A percentile compares a stretch with the other conserved stretches of the same genome.
Conservation (phyloP, 2,113 vertebrate species). For the Brachypodius melanocephalos region DNA sequence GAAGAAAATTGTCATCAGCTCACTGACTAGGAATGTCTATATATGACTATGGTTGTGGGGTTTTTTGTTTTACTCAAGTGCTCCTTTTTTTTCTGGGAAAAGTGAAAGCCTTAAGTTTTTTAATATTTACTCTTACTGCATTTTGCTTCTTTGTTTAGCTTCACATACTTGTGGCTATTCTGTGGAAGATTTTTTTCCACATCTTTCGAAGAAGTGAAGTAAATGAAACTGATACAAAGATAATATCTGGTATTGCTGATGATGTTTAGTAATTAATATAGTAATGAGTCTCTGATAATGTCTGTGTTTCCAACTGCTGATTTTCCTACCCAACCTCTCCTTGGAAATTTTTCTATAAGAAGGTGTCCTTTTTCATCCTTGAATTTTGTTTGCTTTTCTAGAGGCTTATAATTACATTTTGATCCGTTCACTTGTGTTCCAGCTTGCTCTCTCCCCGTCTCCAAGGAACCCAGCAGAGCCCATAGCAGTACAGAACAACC, state of each 20-base stretch:
- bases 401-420: not conserved
- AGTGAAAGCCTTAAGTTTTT: not conserved
- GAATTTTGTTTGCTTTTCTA: not conserved
- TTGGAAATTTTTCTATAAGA: not conserved
- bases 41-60: not conserved
- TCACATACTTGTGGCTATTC: not conserved
- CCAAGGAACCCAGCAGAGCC: slow-evolving; percentile 91
- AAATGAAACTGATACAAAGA: not conserved
- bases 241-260: not conserved
- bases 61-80: not conserved
- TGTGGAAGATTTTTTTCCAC: not conserved
- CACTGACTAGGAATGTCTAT: not conserved
- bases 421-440: not conserved
- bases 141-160: not conserved
- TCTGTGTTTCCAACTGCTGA: not conserved
- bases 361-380: not conserved
- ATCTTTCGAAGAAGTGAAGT: not conserved
- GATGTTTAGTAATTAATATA: not conserved
- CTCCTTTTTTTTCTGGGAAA: not conserved
- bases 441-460: slow-evolving; percentile 95
- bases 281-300: not conserved
- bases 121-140: not conserved
- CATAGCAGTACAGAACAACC: slow-evolving; percentile 91
- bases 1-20: not conserved
- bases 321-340: not conserved